These are phyloP conservation scores for Drosophila sordidapex DNA, from an alignment of 2,888 invertebrate species.

Conservation along the genomic window DNA sequence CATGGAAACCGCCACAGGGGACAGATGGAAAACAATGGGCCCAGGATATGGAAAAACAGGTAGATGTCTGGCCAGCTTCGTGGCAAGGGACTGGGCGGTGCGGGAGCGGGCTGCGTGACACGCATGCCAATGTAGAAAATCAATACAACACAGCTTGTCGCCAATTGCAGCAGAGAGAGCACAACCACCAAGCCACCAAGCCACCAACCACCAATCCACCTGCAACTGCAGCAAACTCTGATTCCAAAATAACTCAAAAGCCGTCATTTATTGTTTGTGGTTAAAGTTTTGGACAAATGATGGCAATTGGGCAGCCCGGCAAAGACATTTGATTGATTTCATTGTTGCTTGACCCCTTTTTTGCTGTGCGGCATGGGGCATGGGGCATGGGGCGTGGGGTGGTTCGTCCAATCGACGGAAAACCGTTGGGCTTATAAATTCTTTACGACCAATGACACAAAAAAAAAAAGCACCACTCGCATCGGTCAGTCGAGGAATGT, in stretches of 20 bases:
- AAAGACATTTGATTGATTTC: constrained; percentile 36
- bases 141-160: constrained; percentile 42
- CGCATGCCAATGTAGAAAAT: constrained; percentile 57
- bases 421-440: neutral
- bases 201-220: neutral
- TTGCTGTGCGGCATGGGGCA: neutral
- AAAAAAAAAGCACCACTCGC: neutral
- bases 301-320: constrained; percentile 18
- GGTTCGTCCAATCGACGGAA: neutral
- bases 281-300: constrained; percentile 1
- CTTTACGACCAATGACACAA: neutral
- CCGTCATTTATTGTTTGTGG: neutral
- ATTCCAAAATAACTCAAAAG: neutral
- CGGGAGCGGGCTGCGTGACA: constrained; percentile 45
- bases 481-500: constrained; percentile 6
- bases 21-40: constrained; percentile 20
- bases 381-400: too few relatives aligned
- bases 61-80: constrained; percentile 21
- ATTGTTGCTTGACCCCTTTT: constrained; percentile 2
- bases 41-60: constrained; percentile 47
- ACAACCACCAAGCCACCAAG: neutral
- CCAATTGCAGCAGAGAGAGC: constrained; percentile 27
- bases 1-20: constrained; percentile 42
- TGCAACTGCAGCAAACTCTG: neutral
- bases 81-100: neutral